Percentiles rank a stretch among this genome's conserved stretches.
Conservation (phyloP, 2,888 invertebrate genomes). For the Elgonia sp. region DNA sequence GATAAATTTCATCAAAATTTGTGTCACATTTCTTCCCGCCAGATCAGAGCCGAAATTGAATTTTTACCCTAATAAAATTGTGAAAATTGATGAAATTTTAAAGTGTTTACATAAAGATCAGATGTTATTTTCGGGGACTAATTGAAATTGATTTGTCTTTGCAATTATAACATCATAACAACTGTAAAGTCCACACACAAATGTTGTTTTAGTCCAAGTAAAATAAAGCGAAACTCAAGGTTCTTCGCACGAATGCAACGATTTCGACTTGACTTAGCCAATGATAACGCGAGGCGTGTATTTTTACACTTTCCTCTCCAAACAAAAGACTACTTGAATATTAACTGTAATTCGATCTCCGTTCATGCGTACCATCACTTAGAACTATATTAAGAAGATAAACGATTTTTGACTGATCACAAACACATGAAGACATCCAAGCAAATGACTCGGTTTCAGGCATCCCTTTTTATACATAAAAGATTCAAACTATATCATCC, state of each 20-base stretch:
- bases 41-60: no score
- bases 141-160: neutral
- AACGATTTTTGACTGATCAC: constrained; percentile 19
- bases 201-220: constrained; percentile 64
- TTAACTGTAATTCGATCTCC: constrained; percentile 69
- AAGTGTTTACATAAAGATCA: no score
- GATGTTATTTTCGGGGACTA: no score
- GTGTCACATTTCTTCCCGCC: no score
- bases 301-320: constrained; percentile 69
- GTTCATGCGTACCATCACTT: constrained; percentile 58
- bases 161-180: constrained; percentile 23
- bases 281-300: constrained; percentile 59
- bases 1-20: neutral
- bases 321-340: constrained; percentile 66
- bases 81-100: no score
- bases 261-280: constrained; percentile 70
- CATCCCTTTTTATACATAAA: neutral
- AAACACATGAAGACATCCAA: neutral
- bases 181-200: constrained; percentile 4
- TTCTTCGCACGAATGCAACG: constrained; percentile 74
- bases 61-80: no score
- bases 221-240: constrained; percentile 64
- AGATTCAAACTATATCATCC: no score
- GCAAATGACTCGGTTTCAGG: neutral
- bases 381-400: constrained; percentile 44